Percentiles rank a stretch among this genome's conserved stretches.
phyloP scores from a whole-genome alignment of 2,797 vertebrate species.

The Hyperoplus immaculatus region DNA sequence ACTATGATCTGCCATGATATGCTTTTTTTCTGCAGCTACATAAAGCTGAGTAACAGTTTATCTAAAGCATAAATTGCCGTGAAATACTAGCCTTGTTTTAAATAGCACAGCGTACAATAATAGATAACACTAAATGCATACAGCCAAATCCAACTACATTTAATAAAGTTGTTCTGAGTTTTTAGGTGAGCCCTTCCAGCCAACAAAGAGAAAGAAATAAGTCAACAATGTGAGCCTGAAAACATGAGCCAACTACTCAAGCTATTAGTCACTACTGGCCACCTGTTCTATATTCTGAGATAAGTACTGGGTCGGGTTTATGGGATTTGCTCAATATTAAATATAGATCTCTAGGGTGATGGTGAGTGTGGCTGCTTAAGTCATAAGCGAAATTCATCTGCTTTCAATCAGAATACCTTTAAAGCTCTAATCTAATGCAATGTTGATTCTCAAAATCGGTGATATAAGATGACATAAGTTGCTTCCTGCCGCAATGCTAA shows the following conservation, averaged over 20 bases:
- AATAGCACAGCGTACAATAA: not conserved
- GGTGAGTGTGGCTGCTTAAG: not conserved
- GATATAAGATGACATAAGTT: slow-evolving; percentile 31
- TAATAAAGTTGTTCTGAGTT: not conserved
- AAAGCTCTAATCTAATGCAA: slow-evolving; percentile 43
- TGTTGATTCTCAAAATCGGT: slow-evolving; percentile 25
- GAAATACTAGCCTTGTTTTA: not conserved
- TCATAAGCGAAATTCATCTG: slow-evolving; percentile 37
- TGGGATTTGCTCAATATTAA: no score
- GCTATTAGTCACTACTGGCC: not conserved
- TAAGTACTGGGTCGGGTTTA: no score
- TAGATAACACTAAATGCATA: not conserved
- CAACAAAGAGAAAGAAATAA: not conserved
- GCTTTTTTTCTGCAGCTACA: not conserved
- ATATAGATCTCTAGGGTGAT: no score
- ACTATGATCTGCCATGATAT: not conserved
- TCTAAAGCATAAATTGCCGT: not conserved
- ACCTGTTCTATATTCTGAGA: not conserved
- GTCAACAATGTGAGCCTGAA: not conserved
- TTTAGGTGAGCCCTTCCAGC: not conserved
- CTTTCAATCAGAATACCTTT: slow-evolving; percentile 14
- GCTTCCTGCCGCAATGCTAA: slow-evolving; percentile 20
- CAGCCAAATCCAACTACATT: not conserved
- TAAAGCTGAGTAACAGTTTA: not conserved
- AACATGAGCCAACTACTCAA: not conserved